Conservation (phyloP, 2,888 invertebrate genomes). For the Dryadula phaetusa region DNA sequence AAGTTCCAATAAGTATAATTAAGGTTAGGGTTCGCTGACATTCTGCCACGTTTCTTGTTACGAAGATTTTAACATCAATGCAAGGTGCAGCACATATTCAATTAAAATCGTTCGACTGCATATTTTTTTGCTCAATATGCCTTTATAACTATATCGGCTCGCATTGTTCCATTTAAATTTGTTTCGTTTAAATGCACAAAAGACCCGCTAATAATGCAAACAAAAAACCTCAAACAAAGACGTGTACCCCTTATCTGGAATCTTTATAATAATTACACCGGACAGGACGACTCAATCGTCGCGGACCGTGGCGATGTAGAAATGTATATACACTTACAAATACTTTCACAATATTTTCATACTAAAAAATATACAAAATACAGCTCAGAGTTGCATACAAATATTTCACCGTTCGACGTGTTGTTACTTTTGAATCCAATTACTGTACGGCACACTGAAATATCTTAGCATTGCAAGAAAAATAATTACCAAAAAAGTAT, state of each 20-base stretch:
- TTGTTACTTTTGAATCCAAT: constrained; percentile 67
- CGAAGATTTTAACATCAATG: constrained; percentile 12
- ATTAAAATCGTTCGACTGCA: constrained; percentile 32
- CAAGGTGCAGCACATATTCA: constrained; percentile 35
- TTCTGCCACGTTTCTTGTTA: constrained; percentile 3
- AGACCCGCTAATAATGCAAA: constrained; percentile 46
- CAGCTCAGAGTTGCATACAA: constrained; percentile 29
- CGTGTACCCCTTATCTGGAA: constrained; percentile 69
- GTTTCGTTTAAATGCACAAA: constrained; percentile 46
- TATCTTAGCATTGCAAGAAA: constrained; percentile 67
- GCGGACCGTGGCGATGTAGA: constrained; percentile 37
- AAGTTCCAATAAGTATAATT: not conserved
- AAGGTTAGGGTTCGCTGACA: not conserved
- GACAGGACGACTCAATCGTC: constrained; percentile 77
- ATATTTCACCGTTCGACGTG: constrained; percentile 14
- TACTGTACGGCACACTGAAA: constrained; percentile 67
- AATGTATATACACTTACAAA: constrained; percentile 30
- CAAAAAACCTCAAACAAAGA: constrained; percentile 59
- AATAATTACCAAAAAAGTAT: constrained; percentile 65
- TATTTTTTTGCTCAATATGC: constrained; percentile 29
- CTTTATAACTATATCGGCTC: constrained; percentile 43
- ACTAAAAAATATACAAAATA: constrained; percentile 29
- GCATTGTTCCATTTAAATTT: constrained; percentile 40
- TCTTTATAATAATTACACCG: constrained; percentile 81
- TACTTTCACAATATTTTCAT: constrained; percentile 24